These are phyloP conservation scores for Drosophila ohnishii DNA, from an alignment of 1,140 invertebrate genomes.

Conservation along the genomic window DNA sequence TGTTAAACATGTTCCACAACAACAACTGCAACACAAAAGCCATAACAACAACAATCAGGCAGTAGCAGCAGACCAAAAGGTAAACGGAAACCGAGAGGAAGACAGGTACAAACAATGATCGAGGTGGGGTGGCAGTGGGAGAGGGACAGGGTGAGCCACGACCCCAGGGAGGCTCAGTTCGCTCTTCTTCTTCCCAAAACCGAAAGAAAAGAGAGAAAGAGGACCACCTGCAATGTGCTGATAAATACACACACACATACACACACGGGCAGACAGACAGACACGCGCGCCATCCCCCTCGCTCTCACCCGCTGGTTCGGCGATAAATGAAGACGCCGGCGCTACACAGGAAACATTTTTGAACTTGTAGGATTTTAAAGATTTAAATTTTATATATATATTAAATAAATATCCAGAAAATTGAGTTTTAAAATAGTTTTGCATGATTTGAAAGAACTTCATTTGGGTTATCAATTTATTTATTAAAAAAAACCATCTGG, in stretches of 20 bases:
- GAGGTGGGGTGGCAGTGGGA: conserved; percentile 1
- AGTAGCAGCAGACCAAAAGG: conserved; percentile 44
- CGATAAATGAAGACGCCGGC: conserved; percentile 78
- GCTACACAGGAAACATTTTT: conserved; percentile 42
- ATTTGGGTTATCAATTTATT: too few relatives aligned
- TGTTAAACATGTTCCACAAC: conserved; percentile 74
- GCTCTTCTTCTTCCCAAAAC: conserved; percentile 24
- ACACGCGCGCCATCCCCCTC: conserved; percentile 5
- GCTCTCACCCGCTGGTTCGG: conserved; percentile 31
- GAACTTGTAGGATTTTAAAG: too few relatives aligned
- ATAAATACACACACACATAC: conserved; percentile 63
- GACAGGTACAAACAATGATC: conserved; percentile 16
- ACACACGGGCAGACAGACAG: conserved; percentile 14
- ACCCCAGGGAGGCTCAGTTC: conserved; percentile 31
- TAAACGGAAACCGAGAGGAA: conserved; percentile 57
- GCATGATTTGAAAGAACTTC: too few relatives aligned
- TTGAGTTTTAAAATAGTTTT: too few relatives aligned
- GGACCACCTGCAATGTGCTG: conserved; percentile 79
- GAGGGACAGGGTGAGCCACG: conserved; percentile 18
- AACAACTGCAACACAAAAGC: conserved; percentile 14
- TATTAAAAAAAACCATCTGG: too few relatives aligned
- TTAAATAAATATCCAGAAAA: neutral
- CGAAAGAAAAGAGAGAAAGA: conserved; percentile 25
- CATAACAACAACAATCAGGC: conserved; percentile 15
- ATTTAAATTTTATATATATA: too few relatives aligned